Conservation (phyloP, 2,113 vertebrate species). For the Pimephales promelas region DNA sequence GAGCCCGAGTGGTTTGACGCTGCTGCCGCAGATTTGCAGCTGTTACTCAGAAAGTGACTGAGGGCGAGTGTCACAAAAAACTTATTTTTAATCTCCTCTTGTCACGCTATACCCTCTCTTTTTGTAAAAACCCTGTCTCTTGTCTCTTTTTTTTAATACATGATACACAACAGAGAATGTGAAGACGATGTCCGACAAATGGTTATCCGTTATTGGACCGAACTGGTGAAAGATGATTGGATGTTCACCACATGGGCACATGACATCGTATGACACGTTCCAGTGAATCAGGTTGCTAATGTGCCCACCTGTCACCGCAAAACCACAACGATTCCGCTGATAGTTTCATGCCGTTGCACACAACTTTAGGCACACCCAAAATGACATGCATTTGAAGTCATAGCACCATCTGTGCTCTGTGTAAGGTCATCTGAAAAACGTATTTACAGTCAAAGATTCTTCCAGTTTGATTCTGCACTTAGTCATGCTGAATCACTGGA, state of each 20-base stretch:
- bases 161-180: not conserved
- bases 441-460: not conserved
- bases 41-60: not conserved
- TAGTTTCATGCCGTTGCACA: slow-evolving; percentile 10
- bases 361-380: slow-evolving; percentile 16
- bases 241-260: not conserved
- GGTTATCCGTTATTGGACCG: not conserved
- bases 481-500: slow-evolving; percentile 61
- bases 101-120: not conserved
- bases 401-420: not conserved
- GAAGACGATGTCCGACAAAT: not conserved
- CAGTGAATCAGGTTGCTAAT: slow-evolving; percentile 32
- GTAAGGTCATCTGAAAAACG: slow-evolving; percentile 20
- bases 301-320: slow-evolving; percentile 6
- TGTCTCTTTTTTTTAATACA: not conserved
- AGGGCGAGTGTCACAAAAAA: no score
- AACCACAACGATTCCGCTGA: slow-evolving; percentile 22
- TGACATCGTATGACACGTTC: slow-evolving; percentile 24
- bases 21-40: slow-evolving; percentile 40
- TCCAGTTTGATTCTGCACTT: slow-evolving; percentile 46
- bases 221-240: slow-evolving; percentile 47
- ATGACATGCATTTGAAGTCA: not conserved
- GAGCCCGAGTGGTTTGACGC: slow-evolving; percentile 64
- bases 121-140: not conserved
- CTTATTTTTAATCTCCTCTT: no score